A percentile compares a stretch with the other conserved stretches of the same genome.
Evolutionary conservation across 2,113 vertebrate species (phyloP).

Genomic region (Catharus minimus): DNA sequence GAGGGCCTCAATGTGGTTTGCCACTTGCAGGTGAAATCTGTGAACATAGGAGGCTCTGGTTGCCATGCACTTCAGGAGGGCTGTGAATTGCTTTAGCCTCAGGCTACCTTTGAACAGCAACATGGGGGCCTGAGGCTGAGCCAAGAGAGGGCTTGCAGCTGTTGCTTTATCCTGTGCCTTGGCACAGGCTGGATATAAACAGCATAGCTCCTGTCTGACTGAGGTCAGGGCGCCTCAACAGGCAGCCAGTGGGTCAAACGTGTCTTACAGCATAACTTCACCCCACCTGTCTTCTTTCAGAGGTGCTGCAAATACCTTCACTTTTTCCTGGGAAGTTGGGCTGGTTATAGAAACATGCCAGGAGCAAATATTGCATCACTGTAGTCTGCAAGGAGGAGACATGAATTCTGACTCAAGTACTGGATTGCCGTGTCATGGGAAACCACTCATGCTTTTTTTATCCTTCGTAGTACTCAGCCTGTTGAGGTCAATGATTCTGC

Average conservation of each 20-base stretch:
- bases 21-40: background rate
- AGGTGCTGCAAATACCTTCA: background rate
- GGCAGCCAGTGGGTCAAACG: accelerated
- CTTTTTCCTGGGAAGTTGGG: background rate
- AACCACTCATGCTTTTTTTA: background rate
- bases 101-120: background rate
- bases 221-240: background rate
- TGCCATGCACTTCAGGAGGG: background rate
- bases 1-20: background rate
- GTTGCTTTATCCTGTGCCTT: background rate
- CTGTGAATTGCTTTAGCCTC: background rate
- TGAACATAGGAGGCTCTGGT: background rate
- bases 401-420: background rate
- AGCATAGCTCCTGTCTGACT: accelerated
- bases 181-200: background rate
- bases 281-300: background rate
- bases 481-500: background rate
- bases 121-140: background rate
- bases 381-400: background rate
- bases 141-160: background rate
- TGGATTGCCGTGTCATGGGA: background rate
- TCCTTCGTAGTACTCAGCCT: background rate
- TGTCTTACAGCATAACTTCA: background rate
- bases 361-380: background rate
- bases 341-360: background rate